Base-by-base conservation (phyloP, 2,888 invertebrate species). In the Caenorhabditis afra region DNA sequence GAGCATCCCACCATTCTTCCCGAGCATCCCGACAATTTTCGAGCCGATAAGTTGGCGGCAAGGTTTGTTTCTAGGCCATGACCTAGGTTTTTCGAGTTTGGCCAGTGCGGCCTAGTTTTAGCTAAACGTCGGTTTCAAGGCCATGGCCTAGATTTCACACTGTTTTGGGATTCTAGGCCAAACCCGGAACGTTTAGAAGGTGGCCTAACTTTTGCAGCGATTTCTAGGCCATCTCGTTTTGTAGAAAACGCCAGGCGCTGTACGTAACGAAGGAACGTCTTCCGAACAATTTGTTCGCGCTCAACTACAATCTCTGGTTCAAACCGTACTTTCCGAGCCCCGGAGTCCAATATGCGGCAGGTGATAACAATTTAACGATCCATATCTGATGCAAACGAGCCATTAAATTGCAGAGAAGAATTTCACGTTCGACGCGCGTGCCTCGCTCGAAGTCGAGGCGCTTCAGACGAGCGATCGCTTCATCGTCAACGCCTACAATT, bases 391-490 rank as follows among this genome's bases (percentile, higher is more conserved):
- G 77, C 44, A 71, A 70, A 47, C 29, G 7, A 8, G n/a, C 3
- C 5, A 16, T 18, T 45, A 39, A 22, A 53, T 66, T 77, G 3
- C 70, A 81, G 85, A 49, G 16, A 64, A 59, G 47, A 68, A 81
- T 55, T 81, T 82, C 70, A 85, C 85, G 10, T 84, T 84, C 57
- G 85, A 85, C 58, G 85, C 74, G 4, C 41, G 20, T 29, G 62
- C 64, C 16, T 47, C 18, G 10, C 41, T 83, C 14, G 58, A 58
- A 29, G 82, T 82, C 37, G 22, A 75, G 22, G 79, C 81, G 11
- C 12, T 59, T 0, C 47, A 55, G 16, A 47, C 52, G 5, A 50
- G 81, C 10, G 70, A 76, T 41, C 55, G 66, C 10, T 65, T 84
- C 41, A 20, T 67, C n/a, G 37, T 84, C 14, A 79, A 81, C 20